These are phyloP conservation scores for Salvelinus sp. DNA, from an alignment of 2,113 vertebrate genomes.

Conservation along the genomic window DNA sequence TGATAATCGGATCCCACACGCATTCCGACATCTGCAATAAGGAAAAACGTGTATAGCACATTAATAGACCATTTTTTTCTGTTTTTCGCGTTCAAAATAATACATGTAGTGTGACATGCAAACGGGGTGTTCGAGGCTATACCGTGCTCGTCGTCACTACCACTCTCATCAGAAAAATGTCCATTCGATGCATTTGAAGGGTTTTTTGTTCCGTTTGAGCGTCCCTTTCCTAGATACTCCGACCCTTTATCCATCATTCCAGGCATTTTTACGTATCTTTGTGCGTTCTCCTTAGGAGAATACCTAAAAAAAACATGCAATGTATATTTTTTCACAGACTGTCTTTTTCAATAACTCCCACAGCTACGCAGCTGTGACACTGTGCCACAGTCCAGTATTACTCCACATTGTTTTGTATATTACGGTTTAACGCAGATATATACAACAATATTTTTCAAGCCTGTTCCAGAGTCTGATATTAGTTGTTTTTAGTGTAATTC, in stretches of 20 bases:
- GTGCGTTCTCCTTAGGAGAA: conserved; percentile 10
- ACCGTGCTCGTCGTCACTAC: conserved; percentile 93
- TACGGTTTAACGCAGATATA: background rate
- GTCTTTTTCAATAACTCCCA: conserved; percentile 33
- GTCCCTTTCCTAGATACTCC: conserved; percentile 85
- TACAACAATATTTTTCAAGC: background rate
- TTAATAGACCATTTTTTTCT: background rate
- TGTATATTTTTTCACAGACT: conserved; percentile 25
- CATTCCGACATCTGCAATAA: conserved; percentile 93
- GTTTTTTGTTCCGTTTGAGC: conserved; percentile 87
- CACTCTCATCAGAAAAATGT: conserved; percentile 89
- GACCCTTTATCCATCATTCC: conserved; percentile 93
- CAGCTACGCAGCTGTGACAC: conserved; percentile 48
- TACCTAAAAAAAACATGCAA: conserved; percentile 31
- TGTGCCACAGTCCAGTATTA: conserved; percentile 41
- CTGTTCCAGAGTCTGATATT: background rate
- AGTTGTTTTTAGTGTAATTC: background rate
- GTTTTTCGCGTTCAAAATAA: conserved; percentile 24
- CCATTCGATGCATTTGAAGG: conserved; percentile 87
- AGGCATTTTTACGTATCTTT: conserved; percentile 73
- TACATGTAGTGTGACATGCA: too few species aligned
- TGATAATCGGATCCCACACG: conserved; percentile 93
- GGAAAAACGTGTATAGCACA: conserved; percentile 15
- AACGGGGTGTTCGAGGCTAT: conserved; percentile 8
- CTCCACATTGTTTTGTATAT: conserved; percentile 32